Percentiles rank a stretch among this genome's conserved stretches.
phyloP scores from a whole-genome alignment of 2,113 vertebrate species.

The Herpailurus yagouaroundi region DNA sequence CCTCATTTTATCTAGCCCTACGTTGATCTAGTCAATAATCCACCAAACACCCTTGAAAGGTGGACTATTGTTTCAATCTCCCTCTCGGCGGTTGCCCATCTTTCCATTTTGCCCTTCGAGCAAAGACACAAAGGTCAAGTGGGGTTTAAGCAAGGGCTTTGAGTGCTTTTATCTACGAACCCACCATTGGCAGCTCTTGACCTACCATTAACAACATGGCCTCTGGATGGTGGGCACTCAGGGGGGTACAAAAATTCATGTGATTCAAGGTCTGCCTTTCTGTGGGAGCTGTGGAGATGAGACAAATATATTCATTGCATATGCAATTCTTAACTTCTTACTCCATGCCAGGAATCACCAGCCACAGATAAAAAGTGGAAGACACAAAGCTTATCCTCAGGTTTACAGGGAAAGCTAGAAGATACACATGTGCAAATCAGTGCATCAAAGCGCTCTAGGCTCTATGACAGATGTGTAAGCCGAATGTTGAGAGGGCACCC shows the following conservation, averaged over 20 bases:
- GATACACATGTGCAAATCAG: background rate
- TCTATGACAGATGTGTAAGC: no score
- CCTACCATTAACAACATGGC: no score
- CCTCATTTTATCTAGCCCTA: background rate
- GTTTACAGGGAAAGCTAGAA: background rate
- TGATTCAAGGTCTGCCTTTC: background rate
- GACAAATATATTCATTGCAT: background rate
- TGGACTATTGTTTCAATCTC: background rate
- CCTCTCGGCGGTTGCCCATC: background rate
- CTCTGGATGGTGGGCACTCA: background rate
- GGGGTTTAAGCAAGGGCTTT: background rate
- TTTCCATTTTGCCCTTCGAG: background rate
- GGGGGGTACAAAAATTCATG: background rate
- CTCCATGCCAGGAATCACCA: background rate
- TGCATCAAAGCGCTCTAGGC: accelerated
- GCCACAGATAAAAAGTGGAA: background rate
- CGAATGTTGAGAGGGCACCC: background rate
- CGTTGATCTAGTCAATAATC: background rate
- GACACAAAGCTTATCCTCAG: background rate
- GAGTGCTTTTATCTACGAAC: background rate
- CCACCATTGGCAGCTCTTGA: background rate
- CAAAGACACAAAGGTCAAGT: background rate
- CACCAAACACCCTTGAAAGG: background rate
- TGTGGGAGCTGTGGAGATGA: background rate
- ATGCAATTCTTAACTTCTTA: background rate